These are phyloP conservation scores for Amphipyra berbera DNA, from an alignment of 2,888 invertebrate species.

Conservation along the genomic window DNA sequence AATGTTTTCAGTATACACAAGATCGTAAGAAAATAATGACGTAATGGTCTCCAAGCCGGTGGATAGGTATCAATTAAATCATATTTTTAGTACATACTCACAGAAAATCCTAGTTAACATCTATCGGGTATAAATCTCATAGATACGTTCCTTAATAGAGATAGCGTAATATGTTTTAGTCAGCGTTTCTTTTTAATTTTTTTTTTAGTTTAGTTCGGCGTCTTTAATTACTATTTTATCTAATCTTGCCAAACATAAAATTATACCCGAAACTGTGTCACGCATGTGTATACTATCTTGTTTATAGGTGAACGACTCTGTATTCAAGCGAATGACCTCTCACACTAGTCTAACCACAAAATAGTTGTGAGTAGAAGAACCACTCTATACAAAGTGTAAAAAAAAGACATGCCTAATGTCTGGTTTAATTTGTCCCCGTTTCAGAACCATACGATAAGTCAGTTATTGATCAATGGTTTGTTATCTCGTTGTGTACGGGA, in stretches of 20 bases:
- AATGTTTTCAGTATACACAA: not conserved
- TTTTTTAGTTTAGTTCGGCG: conserved; percentile 9
- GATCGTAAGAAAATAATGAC: not conserved
- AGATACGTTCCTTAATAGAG: no score
- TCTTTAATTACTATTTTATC: conserved; percentile 38
- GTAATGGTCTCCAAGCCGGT: not conserved
- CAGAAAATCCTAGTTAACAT: no score
- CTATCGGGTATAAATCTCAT: no score
- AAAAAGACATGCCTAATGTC: no score
- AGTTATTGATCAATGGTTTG: no score
- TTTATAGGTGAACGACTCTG: conserved; percentile 53
- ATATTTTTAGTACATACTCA: no score
- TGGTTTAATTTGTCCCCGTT: no score
- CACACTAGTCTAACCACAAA: not conserved
- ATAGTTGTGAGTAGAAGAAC: conserved; percentile 19
- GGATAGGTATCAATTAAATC: not conserved
- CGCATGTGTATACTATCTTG: conserved; percentile 37
- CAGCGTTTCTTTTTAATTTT: not conserved
- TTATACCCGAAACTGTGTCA: conserved; percentile 47
- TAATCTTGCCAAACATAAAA: conserved; percentile 33
- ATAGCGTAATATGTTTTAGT: no score
- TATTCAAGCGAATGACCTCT: conserved; percentile 51
- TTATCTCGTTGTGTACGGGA: no score
- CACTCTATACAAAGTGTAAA: conserved; percentile 2
- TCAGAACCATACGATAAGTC: no score